Conservation (phyloP, 23 tunicate species). For the Aplidium turbinatum region DNA sequence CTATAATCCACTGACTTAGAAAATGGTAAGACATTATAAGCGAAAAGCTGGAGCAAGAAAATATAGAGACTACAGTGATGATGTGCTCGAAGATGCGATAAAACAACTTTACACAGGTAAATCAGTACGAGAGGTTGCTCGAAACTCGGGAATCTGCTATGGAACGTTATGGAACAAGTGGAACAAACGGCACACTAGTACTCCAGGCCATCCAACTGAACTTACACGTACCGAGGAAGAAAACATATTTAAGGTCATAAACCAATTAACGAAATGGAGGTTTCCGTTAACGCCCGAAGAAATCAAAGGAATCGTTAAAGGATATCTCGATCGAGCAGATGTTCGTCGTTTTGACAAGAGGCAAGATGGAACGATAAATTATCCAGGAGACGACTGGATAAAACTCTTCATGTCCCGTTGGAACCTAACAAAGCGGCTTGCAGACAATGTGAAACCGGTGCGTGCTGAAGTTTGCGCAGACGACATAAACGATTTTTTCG, state of each 20-base stretch:
- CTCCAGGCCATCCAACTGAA: conserved; percentile 27
- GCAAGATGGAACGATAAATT: too few species aligned
- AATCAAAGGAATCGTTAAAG: conserved; percentile 11
- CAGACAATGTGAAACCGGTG: conserved; percentile 11
- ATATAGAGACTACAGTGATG: background rate
- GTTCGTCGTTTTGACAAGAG: background rate
- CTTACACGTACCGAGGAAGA: conserved; percentile 1
- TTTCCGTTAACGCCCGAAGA: conserved; percentile 7
- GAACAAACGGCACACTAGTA: conserved; percentile 7
- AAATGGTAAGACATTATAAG: conserved; percentile 23
- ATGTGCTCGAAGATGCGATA: background rate
- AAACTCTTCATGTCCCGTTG: background rate
- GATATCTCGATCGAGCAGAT: conserved; percentile 22
- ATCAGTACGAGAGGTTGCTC: background rate
- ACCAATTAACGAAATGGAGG: conserved; percentile 4
- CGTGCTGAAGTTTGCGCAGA: conserved; percentile 4
- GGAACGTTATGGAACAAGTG: conserved; percentile 34
- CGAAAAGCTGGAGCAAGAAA: conserved; percentile 18
- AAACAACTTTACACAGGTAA: background rate
- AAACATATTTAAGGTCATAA: background rate
- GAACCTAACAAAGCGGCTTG: conserved; percentile 8
- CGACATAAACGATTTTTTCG: conserved; percentile 9
- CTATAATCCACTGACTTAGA: too few species aligned
- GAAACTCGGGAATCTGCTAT: conserved; percentile 1
- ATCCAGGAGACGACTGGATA: conserved; percentile 24